phyloP scores from a whole-genome alignment of 2,113 vertebrate species.

The Ranitomeya variabilis region DNA sequence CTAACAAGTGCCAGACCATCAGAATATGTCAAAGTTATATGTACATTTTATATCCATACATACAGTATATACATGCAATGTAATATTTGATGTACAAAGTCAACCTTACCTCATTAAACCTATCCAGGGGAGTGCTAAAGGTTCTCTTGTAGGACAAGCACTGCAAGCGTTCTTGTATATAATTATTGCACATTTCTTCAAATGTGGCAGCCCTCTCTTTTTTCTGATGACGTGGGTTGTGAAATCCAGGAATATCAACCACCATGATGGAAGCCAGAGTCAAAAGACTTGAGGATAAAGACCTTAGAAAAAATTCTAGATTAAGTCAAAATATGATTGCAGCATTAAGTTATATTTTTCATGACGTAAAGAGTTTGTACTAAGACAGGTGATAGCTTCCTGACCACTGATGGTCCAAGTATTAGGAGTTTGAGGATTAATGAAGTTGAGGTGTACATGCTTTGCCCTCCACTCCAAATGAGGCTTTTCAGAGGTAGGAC shows the following conservation, averaged over 20 bases:
- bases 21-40: too few species aligned
- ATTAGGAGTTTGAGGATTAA: too few species aligned
- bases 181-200: conserved; percentile 91
- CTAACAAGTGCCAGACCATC: too few species aligned
- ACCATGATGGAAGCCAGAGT: conserved; percentile 88
- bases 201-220: conserved; percentile 83
- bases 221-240: conserved; percentile 79
- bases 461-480: too few species aligned
- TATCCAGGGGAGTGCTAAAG: conserved; percentile 75
- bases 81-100: not conserved
- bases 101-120: conserved; percentile 80
- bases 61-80: not conserved
- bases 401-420: too few species aligned
- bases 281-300: conserved; percentile 84
- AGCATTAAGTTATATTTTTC: not conserved
- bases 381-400: too few species aligned
- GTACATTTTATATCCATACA: too few species aligned
- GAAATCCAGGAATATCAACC: conserved; percentile 87
- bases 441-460: too few species aligned
- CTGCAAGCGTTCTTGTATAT: conserved; percentile 87
- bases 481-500: too few species aligned
- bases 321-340: not conserved
- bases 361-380: not conserved
- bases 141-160: conserved; percentile 81
- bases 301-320: conserved; percentile 68